A percentile compares a stretch with the other conserved stretches of the same genome.
Conservation (phyloP, 2,797 vertebrate species). For the Rhyacichthys aspro region DNA sequence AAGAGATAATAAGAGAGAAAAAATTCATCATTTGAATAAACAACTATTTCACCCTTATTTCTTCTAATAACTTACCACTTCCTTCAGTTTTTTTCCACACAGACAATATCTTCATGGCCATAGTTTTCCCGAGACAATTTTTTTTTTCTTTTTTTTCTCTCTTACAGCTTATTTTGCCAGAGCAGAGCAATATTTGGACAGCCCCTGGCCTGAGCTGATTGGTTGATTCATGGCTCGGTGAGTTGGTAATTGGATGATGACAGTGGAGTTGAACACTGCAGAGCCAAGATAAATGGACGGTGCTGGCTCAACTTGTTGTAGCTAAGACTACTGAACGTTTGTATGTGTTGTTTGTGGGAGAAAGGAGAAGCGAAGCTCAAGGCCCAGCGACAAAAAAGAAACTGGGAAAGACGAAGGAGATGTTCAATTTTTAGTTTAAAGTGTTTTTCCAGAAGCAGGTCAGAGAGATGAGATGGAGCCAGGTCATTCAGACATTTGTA, state of each 20-base stretch:
- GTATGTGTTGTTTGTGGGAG: slow-evolving; percentile 9
- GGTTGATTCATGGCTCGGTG: slow-evolving; percentile 66
- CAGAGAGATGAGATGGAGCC: too few relatives aligned
- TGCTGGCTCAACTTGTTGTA: slow-evolving; percentile 27
- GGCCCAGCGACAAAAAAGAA: slow-evolving; percentile 2
- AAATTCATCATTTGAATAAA: too few relatives aligned
- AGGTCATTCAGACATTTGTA: too few relatives aligned
- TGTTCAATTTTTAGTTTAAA: too few relatives aligned
- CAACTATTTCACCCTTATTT: too few relatives aligned
- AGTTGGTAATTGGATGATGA: slow-evolving; percentile 64
- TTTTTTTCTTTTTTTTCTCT: not conserved
- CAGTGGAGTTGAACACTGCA: slow-evolving; percentile 37
- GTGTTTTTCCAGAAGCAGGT: too few relatives aligned
- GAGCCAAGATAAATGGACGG: slow-evolving; percentile 54
- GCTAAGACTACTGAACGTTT: slow-evolving; percentile 23
- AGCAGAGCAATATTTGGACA: slow-evolving; percentile 47
- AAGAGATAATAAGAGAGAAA: too few relatives aligned
- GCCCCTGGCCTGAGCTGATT: slow-evolving; percentile 56
- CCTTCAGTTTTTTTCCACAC: too few relatives aligned
- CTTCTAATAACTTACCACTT: too few relatives aligned
- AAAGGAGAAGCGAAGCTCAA: slow-evolving; percentile 5
- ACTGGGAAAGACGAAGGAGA: not conserved
- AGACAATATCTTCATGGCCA: too few relatives aligned
- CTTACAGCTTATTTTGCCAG: slow-evolving; percentile 24
- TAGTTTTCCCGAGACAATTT: not conserved